A percentile compares a stretch with the other conserved stretches of the same genome.
phyloP scores from a whole-genome alignment of 2,888 invertebrate species.

The Macrosiphum euphorbiae region DNA sequence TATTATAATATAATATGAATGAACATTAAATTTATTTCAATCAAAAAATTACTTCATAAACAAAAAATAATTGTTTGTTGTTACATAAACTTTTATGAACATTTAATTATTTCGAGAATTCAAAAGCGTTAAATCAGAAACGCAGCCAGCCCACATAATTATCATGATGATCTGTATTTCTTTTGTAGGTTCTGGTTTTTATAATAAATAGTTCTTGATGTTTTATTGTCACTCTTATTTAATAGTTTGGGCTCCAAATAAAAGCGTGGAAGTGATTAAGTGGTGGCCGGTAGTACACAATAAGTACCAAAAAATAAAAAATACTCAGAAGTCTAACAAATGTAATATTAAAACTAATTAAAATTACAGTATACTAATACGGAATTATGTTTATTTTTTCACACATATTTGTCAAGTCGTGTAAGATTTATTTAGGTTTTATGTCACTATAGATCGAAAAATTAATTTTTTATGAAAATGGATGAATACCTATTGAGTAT shows the following conservation, averaged over 20 bases:
- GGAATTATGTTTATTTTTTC: not conserved
- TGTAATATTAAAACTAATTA: not conserved
- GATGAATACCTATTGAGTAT: not conserved
- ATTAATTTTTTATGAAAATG: not conserved
- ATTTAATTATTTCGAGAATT: not conserved
- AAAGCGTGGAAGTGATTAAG: not conserved
- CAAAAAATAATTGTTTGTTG: conserved; percentile 9
- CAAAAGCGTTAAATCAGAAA: not conserved
- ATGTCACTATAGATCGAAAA: not conserved
- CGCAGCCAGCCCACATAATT: not conserved
- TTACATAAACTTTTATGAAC: not conserved
- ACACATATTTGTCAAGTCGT: not conserved
- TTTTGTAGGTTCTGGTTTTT: not conserved
- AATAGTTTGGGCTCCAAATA: not conserved
- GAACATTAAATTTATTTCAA: conserved; percentile 5
- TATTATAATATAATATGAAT: not conserved
- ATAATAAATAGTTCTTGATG: too few species aligned
- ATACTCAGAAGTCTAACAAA: not conserved
- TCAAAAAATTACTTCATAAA: not conserved
- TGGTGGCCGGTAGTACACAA: not conserved
- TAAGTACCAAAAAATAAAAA: not conserved
- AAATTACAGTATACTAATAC: not conserved
- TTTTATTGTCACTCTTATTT: too few species aligned
- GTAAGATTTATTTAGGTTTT: not conserved
- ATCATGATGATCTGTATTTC: not conserved